Base-by-base conservation (phyloP, 2,888 invertebrate genomes). In the Axea sp. region DNA sequence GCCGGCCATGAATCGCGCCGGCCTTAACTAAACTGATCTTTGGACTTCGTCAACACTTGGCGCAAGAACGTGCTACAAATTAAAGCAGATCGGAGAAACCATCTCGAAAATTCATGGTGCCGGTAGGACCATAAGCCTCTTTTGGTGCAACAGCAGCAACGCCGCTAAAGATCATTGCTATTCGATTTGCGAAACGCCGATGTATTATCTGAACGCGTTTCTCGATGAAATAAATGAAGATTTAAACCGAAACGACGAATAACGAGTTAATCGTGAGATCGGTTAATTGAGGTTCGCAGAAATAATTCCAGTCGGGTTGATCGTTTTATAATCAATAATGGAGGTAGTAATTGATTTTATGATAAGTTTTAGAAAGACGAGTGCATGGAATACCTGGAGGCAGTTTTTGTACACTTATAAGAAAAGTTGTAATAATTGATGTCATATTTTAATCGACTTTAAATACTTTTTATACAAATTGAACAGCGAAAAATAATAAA, bases 11-110 rank as follows among this genome's bases (percentile, higher is more conserved):
- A 68, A 59, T 47, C 59, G 51, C 43, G 35, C 17, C 30, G 59
- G 68, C 59, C 64, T 76, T 71, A 76, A 77, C 77, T 73, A 69
- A 78, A 76, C 76, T 62, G 67, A 53, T 64, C 75, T 55, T 68
- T 57, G 74, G 75, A 77, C 77, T 79, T 78, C 82, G 77, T 80
- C 81, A 78, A 82, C 80, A 77, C 78, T 72, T 72, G 69, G 62
- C 74, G 78, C 82, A 86, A 86, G 84, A 86, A 86, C 86, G 86
- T 86, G 86, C 83, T 85, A 85, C 86, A 86, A 86, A 86, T 86
- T 86, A 86, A 86, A 82, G 80, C 77, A 77, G 82, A 84, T 84
- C 82, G 79, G 71, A 79, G 80, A 78, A 83, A 83, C 81, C 80
- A 84, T 85, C 84, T 82, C 78, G 81, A 81, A 85, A 83, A 85